phyloP scores from a whole-genome alignment of 2,888 invertebrate genomes.

The Rutpela maculata region DNA sequence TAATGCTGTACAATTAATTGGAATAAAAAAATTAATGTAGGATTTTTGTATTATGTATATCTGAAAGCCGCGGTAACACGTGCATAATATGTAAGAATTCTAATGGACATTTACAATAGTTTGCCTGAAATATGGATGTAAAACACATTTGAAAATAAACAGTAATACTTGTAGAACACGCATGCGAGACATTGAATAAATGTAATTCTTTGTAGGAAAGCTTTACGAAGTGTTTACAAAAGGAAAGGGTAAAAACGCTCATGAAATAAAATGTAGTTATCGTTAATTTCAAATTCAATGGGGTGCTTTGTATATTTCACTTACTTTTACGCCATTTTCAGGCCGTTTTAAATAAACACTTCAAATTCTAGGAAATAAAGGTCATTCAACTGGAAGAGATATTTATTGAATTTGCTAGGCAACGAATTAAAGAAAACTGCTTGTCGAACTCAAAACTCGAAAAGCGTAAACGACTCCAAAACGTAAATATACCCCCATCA shows the following conservation, averaged over 20 bases:
- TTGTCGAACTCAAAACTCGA: too few species aligned
- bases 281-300: constrained; percentile 42
- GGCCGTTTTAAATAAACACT: constrained; percentile 30
- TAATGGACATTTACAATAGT: background rate
- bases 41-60: too few species aligned
- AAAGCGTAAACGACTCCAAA: too few species aligned
- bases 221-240: constrained; percentile 38
- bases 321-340: constrained; percentile 33
- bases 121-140: background rate
- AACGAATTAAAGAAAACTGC: background rate
- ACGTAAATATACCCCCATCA: too few species aligned
- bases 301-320: constrained; percentile 39
- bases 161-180: constrained; percentile 20
- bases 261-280: constrained; percentile 36
- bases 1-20: background rate
- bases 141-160: background rate
- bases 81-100: background rate
- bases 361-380: constrained; percentile 12
- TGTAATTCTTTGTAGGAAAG: constrained; percentile 28
- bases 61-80: background rate
- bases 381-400: constrained; percentile 16
- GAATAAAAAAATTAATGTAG: background rate
- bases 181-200: constrained; percentile 33
- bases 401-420: constrained; percentile 2
- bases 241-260: constrained; percentile 27